Conservation (phyloP, 2,113 vertebrate species). For the Cynocephalus volans region DNA sequence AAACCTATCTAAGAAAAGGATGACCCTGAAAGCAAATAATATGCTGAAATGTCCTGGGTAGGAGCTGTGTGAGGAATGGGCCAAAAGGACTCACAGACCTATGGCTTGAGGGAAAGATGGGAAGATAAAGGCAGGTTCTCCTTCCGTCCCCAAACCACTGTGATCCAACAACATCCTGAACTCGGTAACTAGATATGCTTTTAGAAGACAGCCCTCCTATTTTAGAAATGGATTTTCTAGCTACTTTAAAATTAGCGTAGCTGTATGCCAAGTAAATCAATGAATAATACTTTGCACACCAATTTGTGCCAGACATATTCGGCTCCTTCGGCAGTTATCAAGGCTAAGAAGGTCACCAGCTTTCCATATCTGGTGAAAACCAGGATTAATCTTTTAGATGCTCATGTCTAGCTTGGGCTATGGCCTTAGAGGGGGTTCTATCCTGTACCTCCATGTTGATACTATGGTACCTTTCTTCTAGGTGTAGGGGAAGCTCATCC, state of each 20-base stretch:
- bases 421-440: not conserved
- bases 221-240: constrained; percentile 77
- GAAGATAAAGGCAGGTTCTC: constrained; percentile 23
- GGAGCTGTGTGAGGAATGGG: not conserved
- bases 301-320: constrained; percentile 30
- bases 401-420: not conserved
- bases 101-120: not conserved
- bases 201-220: constrained; percentile 63
- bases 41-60: not conserved
- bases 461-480: not conserved
- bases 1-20: constrained; percentile 7
- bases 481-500: not conserved
- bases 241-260: constrained; percentile 72
- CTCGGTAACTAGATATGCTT: constrained; percentile 67
- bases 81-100: not conserved
- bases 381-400: not conserved
- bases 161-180: constrained; percentile 60
- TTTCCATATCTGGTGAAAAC: not conserved
- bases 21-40: constrained; percentile 1
- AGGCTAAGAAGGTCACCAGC: not conserved
- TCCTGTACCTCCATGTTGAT: not conserved
- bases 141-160: not conserved
- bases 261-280: constrained; percentile 68
- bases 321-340: constrained; percentile 40
- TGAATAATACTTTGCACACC: constrained; percentile 49